phyloP scores from a whole-genome alignment of 2,113 vertebrate genomes.

The Epinephelus lanceolatus region DNA sequence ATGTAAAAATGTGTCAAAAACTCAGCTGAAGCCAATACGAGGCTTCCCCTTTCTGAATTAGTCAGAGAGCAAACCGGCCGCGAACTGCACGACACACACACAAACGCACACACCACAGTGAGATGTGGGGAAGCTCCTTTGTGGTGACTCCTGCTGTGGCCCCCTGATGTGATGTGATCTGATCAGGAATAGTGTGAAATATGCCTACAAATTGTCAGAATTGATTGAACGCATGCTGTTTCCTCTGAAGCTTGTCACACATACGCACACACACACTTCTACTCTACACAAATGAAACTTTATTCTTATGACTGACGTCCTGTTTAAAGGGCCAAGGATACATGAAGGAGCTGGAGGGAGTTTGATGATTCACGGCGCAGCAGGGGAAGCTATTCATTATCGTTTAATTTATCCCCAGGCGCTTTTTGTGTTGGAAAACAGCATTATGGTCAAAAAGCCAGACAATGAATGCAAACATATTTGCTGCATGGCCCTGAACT shows the following conservation, averaged over 20 bases:
- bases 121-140: background rate
- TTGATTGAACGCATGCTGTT: conserved; percentile 32
- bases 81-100: conserved; percentile 3
- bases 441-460: background rate
- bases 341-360: conserved; percentile 34
- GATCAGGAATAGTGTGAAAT: conserved; percentile 43
- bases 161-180: conserved; percentile 38
- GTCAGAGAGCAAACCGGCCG: background rate
- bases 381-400: conserved; percentile 57
- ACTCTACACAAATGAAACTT: conserved; percentile 8
- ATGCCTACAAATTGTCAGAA: conserved; percentile 41
- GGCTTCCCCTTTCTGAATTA: background rate
- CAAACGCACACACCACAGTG: background rate
- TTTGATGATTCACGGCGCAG: conserved; percentile 54
- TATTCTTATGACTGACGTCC: conserved; percentile 39
- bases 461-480: conserved; percentile 18
- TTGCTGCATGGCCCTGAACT: conserved; percentile 28
- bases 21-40: background rate
- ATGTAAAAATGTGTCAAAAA: background rate
- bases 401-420: conserved; percentile 61
- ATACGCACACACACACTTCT: background rate
- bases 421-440: conserved; percentile 47
- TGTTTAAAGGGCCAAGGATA: conserved; percentile 45
- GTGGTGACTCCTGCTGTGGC: conserved; percentile 44
- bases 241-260: conserved; percentile 20